Percentiles rank a stretch among this genome's conserved stretches.
Evolutionary conservation across 2,113 vertebrate genomes (phyloP).

Genomic region (Lophotis ruficrista): DNA sequence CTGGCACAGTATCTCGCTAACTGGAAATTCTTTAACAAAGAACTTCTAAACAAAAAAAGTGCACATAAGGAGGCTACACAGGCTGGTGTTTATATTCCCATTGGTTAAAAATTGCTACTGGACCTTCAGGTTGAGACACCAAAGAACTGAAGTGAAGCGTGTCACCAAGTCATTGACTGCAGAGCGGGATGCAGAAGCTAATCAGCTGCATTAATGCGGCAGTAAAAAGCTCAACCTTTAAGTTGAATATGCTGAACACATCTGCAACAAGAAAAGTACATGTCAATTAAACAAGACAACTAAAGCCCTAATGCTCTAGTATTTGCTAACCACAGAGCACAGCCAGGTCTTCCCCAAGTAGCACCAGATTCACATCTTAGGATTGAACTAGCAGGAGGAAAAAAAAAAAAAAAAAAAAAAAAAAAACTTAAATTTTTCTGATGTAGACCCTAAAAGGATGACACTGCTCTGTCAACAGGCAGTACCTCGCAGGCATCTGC

Average conservation of each 20-base stretch:
- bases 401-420: too few species aligned
- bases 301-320: not conserved
- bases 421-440: not conserved
- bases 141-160: not conserved
- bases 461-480: not conserved
- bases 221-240: not conserved
- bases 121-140: not conserved
- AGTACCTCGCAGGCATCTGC: rapidly evolving
- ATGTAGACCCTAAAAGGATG: not conserved
- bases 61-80: not conserved
- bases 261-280: constrained; percentile 40
- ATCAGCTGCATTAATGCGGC: not conserved
- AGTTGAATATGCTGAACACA: constrained; percentile 63
- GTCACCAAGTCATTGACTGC: not conserved
- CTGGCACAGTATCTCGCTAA: rapidly evolving
- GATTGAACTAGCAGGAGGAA: not conserved
- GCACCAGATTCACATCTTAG: not conserved
- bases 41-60: not conserved
- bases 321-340: not conserved
- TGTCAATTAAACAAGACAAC: not conserved
- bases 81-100: not conserved
- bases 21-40: not conserved
- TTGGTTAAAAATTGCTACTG: not conserved
- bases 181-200: not conserved
- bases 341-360: not conserved